Percentiles rank a stretch among this genome's conserved stretches.
Evolutionary conservation across 2,113 vertebrate species (phyloP).

Genomic region (Calonectris borealis): DNA sequence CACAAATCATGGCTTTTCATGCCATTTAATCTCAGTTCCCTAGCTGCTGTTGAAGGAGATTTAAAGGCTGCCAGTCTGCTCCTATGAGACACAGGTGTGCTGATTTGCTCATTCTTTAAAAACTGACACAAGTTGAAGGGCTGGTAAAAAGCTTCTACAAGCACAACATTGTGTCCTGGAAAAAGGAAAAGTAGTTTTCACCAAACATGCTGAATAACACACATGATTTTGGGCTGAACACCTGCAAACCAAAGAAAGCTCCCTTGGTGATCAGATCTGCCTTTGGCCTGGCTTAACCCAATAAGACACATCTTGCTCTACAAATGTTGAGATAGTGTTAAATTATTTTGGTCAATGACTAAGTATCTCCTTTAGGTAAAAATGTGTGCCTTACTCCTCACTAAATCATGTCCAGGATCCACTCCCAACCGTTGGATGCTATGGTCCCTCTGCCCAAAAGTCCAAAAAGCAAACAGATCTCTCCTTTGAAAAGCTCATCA

Average conservation of each 20-base stretch:
- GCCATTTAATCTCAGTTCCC: constrained; percentile 32
- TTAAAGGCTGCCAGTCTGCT: constrained; percentile 10
- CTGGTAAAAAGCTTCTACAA: neutral
- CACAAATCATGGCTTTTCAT: constrained; percentile 25
- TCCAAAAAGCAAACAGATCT: neutral
- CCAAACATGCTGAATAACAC: neutral
- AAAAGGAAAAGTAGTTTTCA: neutral
- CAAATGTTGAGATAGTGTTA: neutral
- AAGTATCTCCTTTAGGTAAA: neutral
- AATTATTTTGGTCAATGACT: neutral
- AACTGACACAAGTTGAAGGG: neutral
- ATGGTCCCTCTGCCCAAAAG: neutral
- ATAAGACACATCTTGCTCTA: neutral
- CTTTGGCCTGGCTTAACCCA: neutral
- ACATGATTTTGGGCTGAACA: neutral
- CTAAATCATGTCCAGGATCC: neutral
- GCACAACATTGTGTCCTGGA: neutral
- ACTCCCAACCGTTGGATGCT: fast-evolving
- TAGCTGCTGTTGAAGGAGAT: neutral
- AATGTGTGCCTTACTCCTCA: neutral
- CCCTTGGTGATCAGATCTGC: neutral
- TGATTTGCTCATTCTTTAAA: neutral
- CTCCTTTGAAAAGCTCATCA: neutral
- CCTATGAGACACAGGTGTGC: neutral
- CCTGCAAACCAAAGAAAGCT: neutral